These are phyloP conservation scores for Teleogryllus occipitalis DNA, from an alignment of 1,140 invertebrate genomes.

Conservation along the genomic window DNA sequence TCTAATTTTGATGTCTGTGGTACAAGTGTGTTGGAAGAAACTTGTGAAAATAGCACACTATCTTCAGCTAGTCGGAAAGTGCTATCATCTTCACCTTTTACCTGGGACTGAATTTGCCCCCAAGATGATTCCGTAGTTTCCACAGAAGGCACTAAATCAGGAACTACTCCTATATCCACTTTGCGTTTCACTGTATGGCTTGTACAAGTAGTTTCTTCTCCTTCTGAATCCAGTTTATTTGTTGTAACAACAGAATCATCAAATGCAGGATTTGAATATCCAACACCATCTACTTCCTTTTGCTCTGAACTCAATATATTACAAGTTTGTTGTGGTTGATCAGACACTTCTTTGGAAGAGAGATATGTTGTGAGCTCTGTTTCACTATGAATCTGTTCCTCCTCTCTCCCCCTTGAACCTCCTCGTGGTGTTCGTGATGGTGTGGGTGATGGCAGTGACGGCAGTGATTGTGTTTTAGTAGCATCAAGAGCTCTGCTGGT, in stretches of 20 bases:
- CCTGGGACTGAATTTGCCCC: background rate
- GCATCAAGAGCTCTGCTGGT: constrained; percentile 8
- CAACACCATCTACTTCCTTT: constrained; percentile 24
- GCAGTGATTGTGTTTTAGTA: background rate
- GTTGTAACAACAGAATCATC: constrained; percentile 28
- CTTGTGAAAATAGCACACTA: constrained; percentile 59
- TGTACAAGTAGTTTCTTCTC: background rate
- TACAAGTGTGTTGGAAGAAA: constrained; percentile 46
- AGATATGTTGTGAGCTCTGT: background rate
- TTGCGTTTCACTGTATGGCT: background rate
- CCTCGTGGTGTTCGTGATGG: background rate
- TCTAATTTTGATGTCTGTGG: background rate
- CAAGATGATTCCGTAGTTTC: no score
- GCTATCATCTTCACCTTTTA: constrained; percentile 28
- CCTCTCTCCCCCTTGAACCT: constrained; percentile 20
- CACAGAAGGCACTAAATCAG: background rate
- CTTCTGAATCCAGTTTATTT: background rate
- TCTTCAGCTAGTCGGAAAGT: constrained; percentile 52
- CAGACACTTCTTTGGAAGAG: background rate
- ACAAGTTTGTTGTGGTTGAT: background rate
- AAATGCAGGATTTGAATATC: constrained; percentile 39
- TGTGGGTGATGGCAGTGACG: background rate
- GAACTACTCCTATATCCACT: background rate
- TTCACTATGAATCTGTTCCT: background rate
- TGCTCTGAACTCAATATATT: background rate